phyloP scores from a whole-genome alignment of 2,113 vertebrate species.

The Ascaphus truei region DNA sequence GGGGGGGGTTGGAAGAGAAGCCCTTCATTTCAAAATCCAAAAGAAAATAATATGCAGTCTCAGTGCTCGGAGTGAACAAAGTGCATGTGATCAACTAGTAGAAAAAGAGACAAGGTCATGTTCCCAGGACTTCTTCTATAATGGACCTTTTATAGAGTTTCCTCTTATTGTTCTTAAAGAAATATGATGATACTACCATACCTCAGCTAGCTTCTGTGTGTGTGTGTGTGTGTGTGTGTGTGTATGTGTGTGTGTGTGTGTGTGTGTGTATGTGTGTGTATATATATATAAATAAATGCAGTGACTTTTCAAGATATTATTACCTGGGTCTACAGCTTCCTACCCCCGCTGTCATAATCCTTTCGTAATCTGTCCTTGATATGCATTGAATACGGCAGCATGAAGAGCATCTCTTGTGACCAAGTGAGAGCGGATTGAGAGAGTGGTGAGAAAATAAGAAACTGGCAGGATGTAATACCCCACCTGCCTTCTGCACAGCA shows the following conservation, averaged over 20 bases:
- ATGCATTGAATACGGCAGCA: background rate
- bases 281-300: background rate
- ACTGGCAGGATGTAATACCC: background rate
- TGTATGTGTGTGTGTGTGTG: too few relatives aligned
- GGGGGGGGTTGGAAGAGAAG: too few relatives aligned
- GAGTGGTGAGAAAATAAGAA: background rate
- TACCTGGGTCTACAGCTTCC: background rate
- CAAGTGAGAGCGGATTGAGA: background rate
- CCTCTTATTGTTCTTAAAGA: too few relatives aligned
- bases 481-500: background rate
- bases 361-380: slow-evolving; percentile 3
- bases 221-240: too few relatives aligned
- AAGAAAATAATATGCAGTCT: too few relatives aligned
- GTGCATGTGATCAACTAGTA: background rate
- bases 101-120: background rate
- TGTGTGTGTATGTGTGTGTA: too few relatives aligned
- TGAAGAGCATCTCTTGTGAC: background rate
- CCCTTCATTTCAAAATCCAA: too few relatives aligned
- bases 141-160: background rate
- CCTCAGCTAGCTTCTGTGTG: too few relatives aligned
- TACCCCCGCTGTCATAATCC: background rate
- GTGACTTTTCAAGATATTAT: background rate
- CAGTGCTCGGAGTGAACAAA: background rate
- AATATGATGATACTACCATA: too few relatives aligned
- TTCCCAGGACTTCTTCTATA: background rate